Evolutionary conservation across 2,113 vertebrate genomes (phyloP).

Genomic region (Ceratotherium simum): DNA sequence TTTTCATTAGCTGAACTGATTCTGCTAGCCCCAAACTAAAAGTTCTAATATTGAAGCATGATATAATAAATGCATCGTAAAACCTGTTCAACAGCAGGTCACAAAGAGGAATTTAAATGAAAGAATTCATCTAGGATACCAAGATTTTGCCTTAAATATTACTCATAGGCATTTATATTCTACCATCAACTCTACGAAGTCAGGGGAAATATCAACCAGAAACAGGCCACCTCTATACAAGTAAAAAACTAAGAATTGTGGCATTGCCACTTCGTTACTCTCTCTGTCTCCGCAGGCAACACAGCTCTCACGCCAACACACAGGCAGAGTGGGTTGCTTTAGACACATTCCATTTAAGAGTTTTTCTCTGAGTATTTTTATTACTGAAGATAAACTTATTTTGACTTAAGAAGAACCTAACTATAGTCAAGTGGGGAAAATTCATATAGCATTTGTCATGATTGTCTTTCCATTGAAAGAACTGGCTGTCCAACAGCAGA

Average conservation of each 20-base stretch:
- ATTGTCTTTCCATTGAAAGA: neutral
- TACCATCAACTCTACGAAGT: neutral
- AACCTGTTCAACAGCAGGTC: slow-evolving; percentile 78
- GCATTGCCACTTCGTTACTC: neutral
- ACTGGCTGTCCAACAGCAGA: neutral
- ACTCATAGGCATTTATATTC: neutral
- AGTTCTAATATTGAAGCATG: slow-evolving; percentile 83
- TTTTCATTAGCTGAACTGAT: slow-evolving; percentile 87
- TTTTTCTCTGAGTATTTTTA: neutral
- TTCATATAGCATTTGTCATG: neutral
- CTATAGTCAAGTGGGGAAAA: neutral
- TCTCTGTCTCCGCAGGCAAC: neutral
- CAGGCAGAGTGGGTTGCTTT: neutral
- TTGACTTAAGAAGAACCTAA: neutral
- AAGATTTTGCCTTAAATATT: neutral
- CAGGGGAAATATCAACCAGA: neutral
- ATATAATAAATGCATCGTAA: slow-evolving; percentile 85
- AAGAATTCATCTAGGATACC: slow-evolving; percentile 43
- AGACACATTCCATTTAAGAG: neutral
- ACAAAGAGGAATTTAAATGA: slow-evolving; percentile 77
- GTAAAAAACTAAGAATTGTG: neutral
- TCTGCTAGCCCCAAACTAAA: slow-evolving; percentile 81
- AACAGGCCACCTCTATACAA: neutral
- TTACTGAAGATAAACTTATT: neutral
- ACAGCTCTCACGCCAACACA: neutral